Evolutionary conservation across 2,113 vertebrate species (phyloP).

Genomic region (Dasyprocta punctata): DNA sequence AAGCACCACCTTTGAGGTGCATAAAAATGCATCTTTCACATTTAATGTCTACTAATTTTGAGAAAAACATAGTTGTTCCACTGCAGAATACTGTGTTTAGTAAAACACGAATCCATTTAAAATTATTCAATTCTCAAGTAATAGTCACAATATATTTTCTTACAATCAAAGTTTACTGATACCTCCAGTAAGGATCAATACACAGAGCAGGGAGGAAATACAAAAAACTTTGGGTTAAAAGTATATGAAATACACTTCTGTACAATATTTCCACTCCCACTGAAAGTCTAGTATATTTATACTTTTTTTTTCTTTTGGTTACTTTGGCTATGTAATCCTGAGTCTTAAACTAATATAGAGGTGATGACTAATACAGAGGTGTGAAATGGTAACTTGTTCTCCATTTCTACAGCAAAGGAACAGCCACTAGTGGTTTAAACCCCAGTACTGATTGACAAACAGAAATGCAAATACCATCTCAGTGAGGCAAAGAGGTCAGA

Average conservation of each 20-base stretch:
- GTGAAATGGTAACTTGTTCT: background rate
- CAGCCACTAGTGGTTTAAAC: background rate
- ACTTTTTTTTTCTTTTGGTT: background rate
- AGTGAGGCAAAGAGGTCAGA: constrained; percentile 25
- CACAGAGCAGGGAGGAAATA: background rate
- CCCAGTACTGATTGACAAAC: background rate
- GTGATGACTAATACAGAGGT: background rate
- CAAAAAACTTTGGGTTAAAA: background rate
- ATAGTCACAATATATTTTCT: background rate
- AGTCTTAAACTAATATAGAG: background rate
- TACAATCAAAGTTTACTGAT: background rate
- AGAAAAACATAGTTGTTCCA: background rate
- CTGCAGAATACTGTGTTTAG: background rate
- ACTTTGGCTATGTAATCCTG: background rate
- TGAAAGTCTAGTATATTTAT: background rate
- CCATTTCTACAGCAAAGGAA: background rate
- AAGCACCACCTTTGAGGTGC: background rate
- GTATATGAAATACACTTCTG: background rate
- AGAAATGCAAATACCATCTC: constrained; percentile 34
- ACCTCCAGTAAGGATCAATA: background rate
- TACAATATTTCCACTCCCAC: background rate
- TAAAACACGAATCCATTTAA: background rate
- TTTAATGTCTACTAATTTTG: background rate
- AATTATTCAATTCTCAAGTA: background rate
- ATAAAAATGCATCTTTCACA: background rate